Base-by-base conservation (phyloP, 2,797 vertebrate genomes). In the Chloroceryle amazona region DNA sequence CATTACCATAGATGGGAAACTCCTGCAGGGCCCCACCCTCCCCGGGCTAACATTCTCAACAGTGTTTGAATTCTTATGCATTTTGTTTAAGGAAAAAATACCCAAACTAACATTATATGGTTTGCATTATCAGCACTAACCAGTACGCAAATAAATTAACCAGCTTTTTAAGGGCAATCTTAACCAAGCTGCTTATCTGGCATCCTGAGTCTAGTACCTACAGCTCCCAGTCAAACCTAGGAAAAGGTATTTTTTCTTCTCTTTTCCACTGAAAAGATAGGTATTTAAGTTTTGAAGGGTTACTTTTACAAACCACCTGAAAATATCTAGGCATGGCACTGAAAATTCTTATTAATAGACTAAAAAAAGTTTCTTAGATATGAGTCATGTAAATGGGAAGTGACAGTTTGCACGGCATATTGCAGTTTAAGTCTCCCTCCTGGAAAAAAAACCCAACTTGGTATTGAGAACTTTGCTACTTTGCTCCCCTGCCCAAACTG, bases 21-120 rank as follows among this genome's bases (percentile, higher is more conserved):
- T 51, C 72, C 55, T n/a, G 23, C 26, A 74, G 20, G 7, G 57
- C 89, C 51, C 29, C 89, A 62, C 91, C 95, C 85, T 93, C 12
- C 29, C 28, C 54, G 81, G 37, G 11, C 86, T 91, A 54, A 92
- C 86, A 87, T 87, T 83, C 82, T 67, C 65, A 55, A 28, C 31
- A 29, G 49, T 49, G 68, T 29, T 86, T 11, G 11, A 84, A 86
- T 87, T 93, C 61, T 58, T 74, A 41, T 0, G 1, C 6, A 8
- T 76, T 85, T 67, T 66, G 11, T 71, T 79, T 49, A 67, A 88
- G 16, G 23, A 61, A 67, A 26, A 89, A 76, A 10, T 5, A 4
- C 46, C 67, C 39, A 51, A 60, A 58, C 25, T 63, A 76, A 62
- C 65, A 63, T 19, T 44, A 60, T 13, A 78, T 37, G 10, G 23